Evolutionary conservation across 2,113 vertebrate genomes (phyloP), one percentile per base, ranked within the genome.

Genomic region (Dicaeum eximium): DNA sequence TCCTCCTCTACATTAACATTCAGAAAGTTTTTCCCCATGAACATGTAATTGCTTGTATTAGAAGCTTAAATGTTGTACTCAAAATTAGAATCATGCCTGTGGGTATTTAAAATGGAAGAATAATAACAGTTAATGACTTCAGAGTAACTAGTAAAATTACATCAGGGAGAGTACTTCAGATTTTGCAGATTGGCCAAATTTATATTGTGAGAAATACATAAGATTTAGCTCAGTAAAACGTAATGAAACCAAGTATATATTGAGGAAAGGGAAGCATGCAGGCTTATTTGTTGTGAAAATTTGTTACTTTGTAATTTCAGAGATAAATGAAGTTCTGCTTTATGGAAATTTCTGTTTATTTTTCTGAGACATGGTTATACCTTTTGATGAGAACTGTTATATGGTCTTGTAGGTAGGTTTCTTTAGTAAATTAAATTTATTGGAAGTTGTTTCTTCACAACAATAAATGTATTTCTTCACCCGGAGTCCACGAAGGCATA

Each of bases 51-150:
- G 91, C 95, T 96, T 95, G 67, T 85, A 94, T 95, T 80, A 91
- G 94, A 69, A 93, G 85, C 67, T 80, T 95, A 91, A 92, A 79
- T 92, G 90, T 85, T 92, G 92, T 92, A 80, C 73, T 81, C 5
- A 0, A 92, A 95, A 95, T 95, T 81, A 85, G 95, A 88, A 94
- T 88, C 87, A 83, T 44, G 84, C 96, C 87, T 95, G 53, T 86
- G 93, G 94, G 94, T 94, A 95, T 95, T 95, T 96, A 80, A 90
- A 95, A 94, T 90, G 90, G 71, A 92, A 93, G 84, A 92, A 85
- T 95, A 95, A 91, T 94, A 73, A 30, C 85, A 94, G 87, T 62
- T 96, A 95, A 97, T 88, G 78, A 95, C 94, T 96, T 88, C 66
- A 86, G 67, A 82, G 81, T 77, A 94, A 93, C 87, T 90, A n/a